These are phyloP conservation scores for Aramus guarauna DNA, from an alignment of 2,113 vertebrate genomes.

Conservation along the genomic window DNA sequence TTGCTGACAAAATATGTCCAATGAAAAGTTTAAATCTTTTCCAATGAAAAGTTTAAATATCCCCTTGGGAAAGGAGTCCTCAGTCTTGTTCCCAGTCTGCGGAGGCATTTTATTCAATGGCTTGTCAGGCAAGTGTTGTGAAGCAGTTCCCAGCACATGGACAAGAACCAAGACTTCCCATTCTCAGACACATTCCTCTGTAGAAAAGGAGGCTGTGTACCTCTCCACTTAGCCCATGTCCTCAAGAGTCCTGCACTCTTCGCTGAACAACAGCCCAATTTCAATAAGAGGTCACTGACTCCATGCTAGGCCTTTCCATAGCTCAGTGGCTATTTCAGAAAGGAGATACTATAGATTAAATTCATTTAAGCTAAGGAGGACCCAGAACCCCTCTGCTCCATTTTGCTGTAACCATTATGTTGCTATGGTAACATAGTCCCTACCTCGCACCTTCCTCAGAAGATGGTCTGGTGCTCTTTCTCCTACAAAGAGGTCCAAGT, in stretches of 20 bases:
- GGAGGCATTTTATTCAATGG: background rate
- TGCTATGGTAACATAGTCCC: background rate
- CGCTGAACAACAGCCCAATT: background rate
- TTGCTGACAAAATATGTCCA: conserved; percentile 49
- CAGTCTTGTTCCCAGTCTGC: conserved; percentile 9
- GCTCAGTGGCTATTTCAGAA: background rate
- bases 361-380: background rate
- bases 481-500: background rate
- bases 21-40: conserved; percentile 57
- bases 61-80: conserved; percentile 17
- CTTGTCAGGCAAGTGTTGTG: background rate
- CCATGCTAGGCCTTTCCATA: background rate
- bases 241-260: background rate
- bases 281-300: background rate
- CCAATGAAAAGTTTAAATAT: conserved; percentile 57
- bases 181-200: background rate
- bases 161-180: background rate
- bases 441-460: background rate
- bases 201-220: background rate
- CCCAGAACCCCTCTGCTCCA: background rate
- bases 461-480: background rate
- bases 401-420: background rate
- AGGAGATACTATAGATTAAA: background rate
- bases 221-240: background rate
- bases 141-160: background rate